Evolutionary conservation across 1,140 invertebrate genomes (phyloP).

Genomic region (Procambarus virginalis): DNA sequence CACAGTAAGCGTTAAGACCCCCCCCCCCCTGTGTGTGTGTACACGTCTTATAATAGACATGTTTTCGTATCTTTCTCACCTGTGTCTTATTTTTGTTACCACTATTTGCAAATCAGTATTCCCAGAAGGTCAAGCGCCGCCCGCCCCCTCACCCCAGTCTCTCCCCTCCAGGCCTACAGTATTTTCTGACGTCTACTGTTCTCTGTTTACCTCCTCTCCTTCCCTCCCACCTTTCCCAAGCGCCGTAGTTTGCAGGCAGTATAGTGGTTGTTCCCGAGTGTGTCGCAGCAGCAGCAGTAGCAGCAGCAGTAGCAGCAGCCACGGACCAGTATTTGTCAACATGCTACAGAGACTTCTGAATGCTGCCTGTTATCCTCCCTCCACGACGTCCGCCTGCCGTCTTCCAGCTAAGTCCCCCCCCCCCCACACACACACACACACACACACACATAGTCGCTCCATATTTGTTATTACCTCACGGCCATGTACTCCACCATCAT

Average conservation of each 20-base stretch:
- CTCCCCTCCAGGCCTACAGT: not conserved
- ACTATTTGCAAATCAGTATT: not conserved
- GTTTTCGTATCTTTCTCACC: not conserved
- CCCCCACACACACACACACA: not conserved
- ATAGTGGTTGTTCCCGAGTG: slow-evolving; percentile 2
- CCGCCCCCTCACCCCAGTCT: not conserved
- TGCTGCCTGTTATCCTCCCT: not conserved
- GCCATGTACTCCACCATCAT: slow-evolving; percentile 9
- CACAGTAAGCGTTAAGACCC: not conserved
- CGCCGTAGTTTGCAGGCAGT: slow-evolving; percentile 33
- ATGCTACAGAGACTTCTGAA: slow-evolving; percentile 10
- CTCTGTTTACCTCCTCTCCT: not conserved
- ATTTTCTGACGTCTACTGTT: slow-evolving; percentile 5
- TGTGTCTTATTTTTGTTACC: not conserved
- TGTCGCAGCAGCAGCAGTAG: slow-evolving; percentile 31
- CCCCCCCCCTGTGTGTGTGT: not conserved
- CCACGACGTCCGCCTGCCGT: not conserved
- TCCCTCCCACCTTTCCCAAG: not conserved
- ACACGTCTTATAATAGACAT: not conserved
- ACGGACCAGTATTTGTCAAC: slow-evolving; percentile 7
- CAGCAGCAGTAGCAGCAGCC: slow-evolving; percentile 27
- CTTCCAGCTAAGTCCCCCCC: slow-evolving; percentile 23
- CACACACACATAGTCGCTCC: no score
- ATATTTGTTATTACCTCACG: slow-evolving; percentile 10
- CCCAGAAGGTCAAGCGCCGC: not conserved